These are phyloP conservation scores for Atherinomorus stipes DNA, from an alignment of 2,113 vertebrate genomes.

Conservation along the genomic window DNA sequence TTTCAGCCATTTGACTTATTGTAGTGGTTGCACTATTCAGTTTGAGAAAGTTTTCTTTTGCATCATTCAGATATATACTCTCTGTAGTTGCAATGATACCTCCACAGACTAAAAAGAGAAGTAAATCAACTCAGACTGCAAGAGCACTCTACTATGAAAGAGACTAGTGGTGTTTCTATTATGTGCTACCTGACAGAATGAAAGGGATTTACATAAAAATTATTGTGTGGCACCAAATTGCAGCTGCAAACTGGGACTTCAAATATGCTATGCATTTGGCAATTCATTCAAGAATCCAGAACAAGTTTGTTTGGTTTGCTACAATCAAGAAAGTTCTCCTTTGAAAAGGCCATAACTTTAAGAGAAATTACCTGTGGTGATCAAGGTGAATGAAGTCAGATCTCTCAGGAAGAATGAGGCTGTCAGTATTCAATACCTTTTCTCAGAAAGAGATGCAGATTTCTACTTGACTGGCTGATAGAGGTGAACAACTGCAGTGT, in stretches of 20 bases:
- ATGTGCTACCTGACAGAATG: not conserved
- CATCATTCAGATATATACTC: not conserved
- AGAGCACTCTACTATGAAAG: not conserved
- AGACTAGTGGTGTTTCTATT: not conserved
- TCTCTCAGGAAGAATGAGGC: not conserved
- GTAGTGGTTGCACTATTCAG: not conserved
- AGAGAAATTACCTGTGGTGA: too few relatives aligned
- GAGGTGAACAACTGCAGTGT: too few relatives aligned
- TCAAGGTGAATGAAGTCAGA: too few relatives aligned
- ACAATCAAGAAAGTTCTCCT: not conserved
- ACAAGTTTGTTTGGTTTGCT: not conserved
- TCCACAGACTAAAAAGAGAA: not conserved
- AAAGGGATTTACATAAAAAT: slow-evolving; percentile 1
- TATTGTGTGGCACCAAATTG: not conserved
- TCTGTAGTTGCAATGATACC: not conserved
- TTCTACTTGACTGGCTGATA: not conserved
- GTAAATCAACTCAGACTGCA: not conserved
- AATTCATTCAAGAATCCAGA: not conserved
- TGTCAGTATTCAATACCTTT: not conserved
- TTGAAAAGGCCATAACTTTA: not conserved
- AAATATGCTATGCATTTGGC: not conserved
- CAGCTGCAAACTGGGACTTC: slow-evolving; percentile 1
- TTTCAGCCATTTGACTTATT: not conserved
- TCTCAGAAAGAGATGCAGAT: not conserved
- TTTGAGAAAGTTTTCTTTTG: not conserved